phyloP scores from a whole-genome alignment of 2,797 vertebrate species.

The Eospalax fontanierii region DNA sequence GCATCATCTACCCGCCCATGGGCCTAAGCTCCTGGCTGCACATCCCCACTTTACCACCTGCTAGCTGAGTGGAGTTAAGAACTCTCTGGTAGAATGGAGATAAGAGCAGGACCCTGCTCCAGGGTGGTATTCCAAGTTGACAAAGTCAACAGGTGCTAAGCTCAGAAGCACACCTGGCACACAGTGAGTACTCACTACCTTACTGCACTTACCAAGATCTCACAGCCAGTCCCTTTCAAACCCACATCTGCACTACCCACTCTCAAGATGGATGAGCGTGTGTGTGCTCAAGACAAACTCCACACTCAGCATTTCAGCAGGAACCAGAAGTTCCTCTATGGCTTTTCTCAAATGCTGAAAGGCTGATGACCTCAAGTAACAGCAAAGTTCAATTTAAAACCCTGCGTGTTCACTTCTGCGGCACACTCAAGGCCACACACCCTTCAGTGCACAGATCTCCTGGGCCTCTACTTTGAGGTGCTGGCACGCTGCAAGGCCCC shows the following conservation, averaged over 20 bases:
- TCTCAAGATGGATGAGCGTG: not conserved
- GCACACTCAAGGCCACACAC: not conserved
- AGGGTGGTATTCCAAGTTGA: not conserved
- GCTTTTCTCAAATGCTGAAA: slow-evolving; percentile 37
- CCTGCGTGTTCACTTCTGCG: not conserved
- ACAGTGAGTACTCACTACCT: too few species aligned
- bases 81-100: too few species aligned
- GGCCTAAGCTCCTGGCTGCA: not conserved
- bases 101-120: not conserved
- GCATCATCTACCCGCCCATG: too few species aligned
- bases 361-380: not conserved
- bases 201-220: not conserved
- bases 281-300: not conserved
- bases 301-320: slow-evolving; percentile 46
- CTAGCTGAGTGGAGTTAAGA: not conserved
- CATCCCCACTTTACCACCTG: not conserved
- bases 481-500: not conserved
- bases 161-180: not conserved
- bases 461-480: not conserved
- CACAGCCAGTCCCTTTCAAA: not conserved
- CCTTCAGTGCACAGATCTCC: too few species aligned
- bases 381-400: slow-evolving; percentile 23
- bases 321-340: slow-evolving; percentile 70
- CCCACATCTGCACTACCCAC: not conserved
- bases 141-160: fast-evolving